These are phyloP conservation scores for Brachynemurus nebulosus DNA, from an alignment of 2,888 invertebrate species.

Conservation along the genomic window DNA sequence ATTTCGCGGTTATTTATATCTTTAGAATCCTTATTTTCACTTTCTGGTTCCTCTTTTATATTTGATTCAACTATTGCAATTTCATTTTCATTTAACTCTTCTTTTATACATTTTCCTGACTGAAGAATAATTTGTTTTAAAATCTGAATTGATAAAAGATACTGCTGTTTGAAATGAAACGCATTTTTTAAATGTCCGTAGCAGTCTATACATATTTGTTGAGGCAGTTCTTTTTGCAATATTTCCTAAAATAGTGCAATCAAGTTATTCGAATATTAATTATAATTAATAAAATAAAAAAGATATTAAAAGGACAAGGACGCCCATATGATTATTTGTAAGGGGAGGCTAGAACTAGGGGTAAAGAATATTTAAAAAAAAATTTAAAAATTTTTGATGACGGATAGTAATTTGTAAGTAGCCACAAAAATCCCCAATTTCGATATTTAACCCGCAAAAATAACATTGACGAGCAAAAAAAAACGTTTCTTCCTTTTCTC, in stretches of 20 bases:
- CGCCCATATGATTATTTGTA: too few species aligned
- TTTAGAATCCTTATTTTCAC: not conserved
- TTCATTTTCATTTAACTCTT: not conserved
- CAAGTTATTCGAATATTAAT: too few species aligned
- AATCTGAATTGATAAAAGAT: not conserved
- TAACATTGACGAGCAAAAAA: too few species aligned
- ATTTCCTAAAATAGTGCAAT: too few species aligned
- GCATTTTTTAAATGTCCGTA: not conserved
- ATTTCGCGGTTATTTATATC: too few species aligned
- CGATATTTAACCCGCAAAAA: too few species aligned
- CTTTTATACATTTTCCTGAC: not conserved
- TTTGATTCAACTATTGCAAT: not conserved
- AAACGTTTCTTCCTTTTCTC: too few species aligned
- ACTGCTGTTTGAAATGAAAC: not conserved
- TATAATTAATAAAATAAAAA: not conserved
- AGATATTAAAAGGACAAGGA: not conserved
- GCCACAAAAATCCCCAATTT: too few species aligned
- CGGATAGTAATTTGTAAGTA: too few species aligned
- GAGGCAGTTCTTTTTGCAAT: not conserved
- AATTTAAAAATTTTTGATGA: too few species aligned
- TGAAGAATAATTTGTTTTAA: not conserved
- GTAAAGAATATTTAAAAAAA: too few species aligned
- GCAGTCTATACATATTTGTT: not conserved
- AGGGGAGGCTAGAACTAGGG: too few species aligned
- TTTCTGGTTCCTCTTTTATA: not conserved